Base-by-base conservation (phyloP, 2,113 vertebrate genomes). In the Stictonetta naevosa region DNA sequence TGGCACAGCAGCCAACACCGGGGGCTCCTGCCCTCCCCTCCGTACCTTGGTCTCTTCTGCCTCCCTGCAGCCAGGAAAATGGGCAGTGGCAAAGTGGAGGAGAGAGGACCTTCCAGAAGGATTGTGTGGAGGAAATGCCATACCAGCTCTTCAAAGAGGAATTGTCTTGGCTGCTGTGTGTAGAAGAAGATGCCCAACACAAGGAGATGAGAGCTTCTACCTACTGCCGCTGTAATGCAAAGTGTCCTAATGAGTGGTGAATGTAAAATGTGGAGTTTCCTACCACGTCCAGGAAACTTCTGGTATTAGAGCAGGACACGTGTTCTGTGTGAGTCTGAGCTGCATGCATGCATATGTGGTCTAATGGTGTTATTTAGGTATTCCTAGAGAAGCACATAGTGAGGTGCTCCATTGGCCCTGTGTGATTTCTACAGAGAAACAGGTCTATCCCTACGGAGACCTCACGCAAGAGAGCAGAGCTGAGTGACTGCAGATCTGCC, bases 41-140 rank as follows among this genome's bases (percentile, higher is more conserved):
- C 29, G 56, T 22, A 11, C 66, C 20, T 9, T 48, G 46, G 34
- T 15, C 59, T 56, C 23, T n/a, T 84, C 52, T 52, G 53, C 48
- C 42, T 48, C 2, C 0, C n/a, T 36, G 22, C 44, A 68, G 58
- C 29, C n/a, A 16, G 46, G 48, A 44, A 38, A 55, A 60, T 0
- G 0, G 17, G 33, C 33, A 87, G 80, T 58, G 72, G 33, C 10
- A 25, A 86, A 56, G 62, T 14, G 31, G 34, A 56, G 31, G 38
- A 60, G 38, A 8, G 9, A 38, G 0, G 0, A 66, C 33, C 20
- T 75, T 74, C 56, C 68, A 38, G 36, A 58, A 11, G 29, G 7
- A 33, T 13, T 0, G 0, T 2, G 4, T 4, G 10, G 16, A 48
- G 19, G 29, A 80, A 93, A 25, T 21, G 34, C 69, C 1, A 0